Evolutionary conservation across 2,888 invertebrate species (phyloP).

Genomic region (Heliconius aoede): DNA sequence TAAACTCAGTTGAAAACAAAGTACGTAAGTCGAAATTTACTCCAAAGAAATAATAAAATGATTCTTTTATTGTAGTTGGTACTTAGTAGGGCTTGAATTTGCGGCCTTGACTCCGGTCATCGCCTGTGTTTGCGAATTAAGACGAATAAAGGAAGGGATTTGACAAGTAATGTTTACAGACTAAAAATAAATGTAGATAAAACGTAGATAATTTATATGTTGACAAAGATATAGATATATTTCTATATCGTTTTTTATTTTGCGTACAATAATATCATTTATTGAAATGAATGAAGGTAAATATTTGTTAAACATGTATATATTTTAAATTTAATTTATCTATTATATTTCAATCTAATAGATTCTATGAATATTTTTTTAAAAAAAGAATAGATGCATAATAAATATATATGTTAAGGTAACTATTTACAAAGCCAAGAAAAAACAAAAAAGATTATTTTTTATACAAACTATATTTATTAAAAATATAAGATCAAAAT

Average conservation of each 20-base stretch:
- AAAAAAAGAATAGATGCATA: neutral
- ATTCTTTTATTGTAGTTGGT: constrained; percentile 7
- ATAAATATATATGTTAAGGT: neutral
- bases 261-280: neutral
- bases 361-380: neutral
- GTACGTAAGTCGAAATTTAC: neutral
- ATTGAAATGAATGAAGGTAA: neutral
- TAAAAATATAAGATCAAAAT: neutral
- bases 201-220: neutral
- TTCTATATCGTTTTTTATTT: neutral
- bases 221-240: neutral
- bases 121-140: constrained; percentile 67
- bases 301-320: neutral
- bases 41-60: constrained; percentile 1
- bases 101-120: constrained; percentile 76
- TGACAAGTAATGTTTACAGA: constrained; percentile 37
- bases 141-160: constrained; percentile 50
- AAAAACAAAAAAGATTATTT: neutral
- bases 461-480: neutral
- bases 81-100: constrained; percentile 57
- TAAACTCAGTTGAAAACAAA: neutral
- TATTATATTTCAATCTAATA: neutral
- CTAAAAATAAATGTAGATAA: constrained; percentile 21
- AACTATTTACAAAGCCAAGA: neutral
- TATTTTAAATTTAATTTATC: neutral